Evolutionary conservation across 1,140 invertebrate genomes (phyloP).

Genomic region (Atta colombica): DNA sequence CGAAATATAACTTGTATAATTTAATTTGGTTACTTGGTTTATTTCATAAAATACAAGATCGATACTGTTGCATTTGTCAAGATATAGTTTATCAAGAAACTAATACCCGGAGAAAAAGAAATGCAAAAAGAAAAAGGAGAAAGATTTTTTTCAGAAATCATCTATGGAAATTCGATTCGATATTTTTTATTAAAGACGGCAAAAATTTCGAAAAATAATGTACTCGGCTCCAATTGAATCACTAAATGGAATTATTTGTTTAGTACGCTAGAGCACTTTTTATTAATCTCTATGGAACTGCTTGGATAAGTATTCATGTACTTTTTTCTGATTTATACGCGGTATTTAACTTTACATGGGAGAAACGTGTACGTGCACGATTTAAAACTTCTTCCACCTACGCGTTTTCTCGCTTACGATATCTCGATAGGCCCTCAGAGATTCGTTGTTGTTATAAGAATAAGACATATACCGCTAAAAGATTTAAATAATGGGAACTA

Average conservation of each 20-base stretch:
- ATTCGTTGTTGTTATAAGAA: slow-evolving; percentile 75
- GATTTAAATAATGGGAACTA: slow-evolving; percentile 60
- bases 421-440: slow-evolving; percentile 66
- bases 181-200: neutral
- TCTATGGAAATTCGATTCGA: neutral
- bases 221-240: neutral
- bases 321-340: slow-evolving; percentile 8
- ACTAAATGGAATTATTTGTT: slow-evolving; percentile 14
- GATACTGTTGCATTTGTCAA: neutral
- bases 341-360: slow-evolving; percentile 37
- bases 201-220: slow-evolving; percentile 21
- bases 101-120: neutral
- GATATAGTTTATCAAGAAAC: neutral
- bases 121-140: neutral
- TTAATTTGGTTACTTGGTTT: neutral
- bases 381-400: slow-evolving; percentile 26
- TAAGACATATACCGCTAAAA: slow-evolving; percentile 48
- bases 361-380: slow-evolving; percentile 22
- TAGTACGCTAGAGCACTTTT: slow-evolving; percentile 12
- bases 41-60: slow-evolving; percentile 21
- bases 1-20: slow-evolving; percentile 20
- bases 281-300: slow-evolving; percentile 17
- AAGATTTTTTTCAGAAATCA: slow-evolving; percentile 1
- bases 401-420: slow-evolving; percentile 10
- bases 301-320: slow-evolving; percentile 35